These are phyloP conservation scores for Cydia fagiglandana DNA, from an alignment of 1,140 invertebrate species.

Conservation along the genomic window DNA sequence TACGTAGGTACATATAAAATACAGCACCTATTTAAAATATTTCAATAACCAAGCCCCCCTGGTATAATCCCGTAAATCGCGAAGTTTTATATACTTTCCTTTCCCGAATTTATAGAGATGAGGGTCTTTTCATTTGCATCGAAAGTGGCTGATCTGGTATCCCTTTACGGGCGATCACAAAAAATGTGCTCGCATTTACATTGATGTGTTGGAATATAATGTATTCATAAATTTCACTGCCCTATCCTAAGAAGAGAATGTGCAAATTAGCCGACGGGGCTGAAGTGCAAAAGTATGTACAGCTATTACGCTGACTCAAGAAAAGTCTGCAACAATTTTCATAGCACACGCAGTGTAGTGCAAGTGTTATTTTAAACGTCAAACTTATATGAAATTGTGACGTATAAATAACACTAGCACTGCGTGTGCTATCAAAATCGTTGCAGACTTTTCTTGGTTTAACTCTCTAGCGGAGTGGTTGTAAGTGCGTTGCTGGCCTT, in stretches of 20 bases:
- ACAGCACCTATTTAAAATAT: not conserved
- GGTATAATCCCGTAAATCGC: constrained; percentile 24
- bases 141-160: constrained; percentile 36
- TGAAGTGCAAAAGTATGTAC: too few species aligned
- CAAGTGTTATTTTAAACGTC: too few species aligned
- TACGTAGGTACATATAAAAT: not conserved
- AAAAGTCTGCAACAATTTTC: too few species aligned
- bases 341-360: too few species aligned
- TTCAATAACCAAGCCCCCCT: not conserved
- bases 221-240: constrained; percentile 36
- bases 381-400: too few species aligned
- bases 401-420: too few species aligned
- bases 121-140: constrained; percentile 34
- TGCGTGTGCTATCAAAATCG: too few species aligned
- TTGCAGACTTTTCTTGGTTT: too few species aligned
- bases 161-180: constrained; percentile 34
- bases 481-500: too few species aligned
- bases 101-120: constrained; percentile 31
- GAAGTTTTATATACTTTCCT: constrained; percentile 29
- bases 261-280: constrained; percentile 13
- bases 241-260: constrained; percentile 11
- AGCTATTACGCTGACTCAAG: too few species aligned
- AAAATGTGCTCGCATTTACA: constrained; percentile 34
- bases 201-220: constrained; percentile 32
- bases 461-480: too few species aligned